Evolutionary conservation across 2,888 invertebrate species (phyloP).

Genomic region (Lordiphosa andalusiaca): DNA sequence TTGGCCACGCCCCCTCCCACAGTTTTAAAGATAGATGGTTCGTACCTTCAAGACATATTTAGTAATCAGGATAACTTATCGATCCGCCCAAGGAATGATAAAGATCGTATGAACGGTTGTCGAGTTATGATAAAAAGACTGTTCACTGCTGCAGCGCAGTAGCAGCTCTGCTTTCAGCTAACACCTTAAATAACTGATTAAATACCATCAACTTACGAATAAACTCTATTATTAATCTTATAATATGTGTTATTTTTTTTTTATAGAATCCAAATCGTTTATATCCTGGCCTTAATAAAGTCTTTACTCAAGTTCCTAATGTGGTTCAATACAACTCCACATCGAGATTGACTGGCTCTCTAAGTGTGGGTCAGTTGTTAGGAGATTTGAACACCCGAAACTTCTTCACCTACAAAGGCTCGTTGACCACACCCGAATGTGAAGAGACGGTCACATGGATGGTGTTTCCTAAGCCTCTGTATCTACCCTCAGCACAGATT

Average conservation of each 20-base stretch:
- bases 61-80: too few species aligned
- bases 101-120: too few species aligned
- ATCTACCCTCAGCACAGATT: constrained; percentile 73
- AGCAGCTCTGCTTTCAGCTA: too few species aligned
- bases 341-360: constrained; percentile 30
- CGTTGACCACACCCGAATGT: constrained; percentile 88
- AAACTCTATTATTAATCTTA: too few species aligned
- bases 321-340: constrained; percentile 50
- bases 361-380: constrained; percentile 68
- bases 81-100: too few species aligned
- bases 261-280: constrained; percentile 46
- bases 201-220: too few species aligned
- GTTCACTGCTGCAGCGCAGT: too few species aligned
- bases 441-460: constrained; percentile 87
- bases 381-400: constrained; percentile 65
- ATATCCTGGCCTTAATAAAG: constrained; percentile 59
- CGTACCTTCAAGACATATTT: too few species aligned
- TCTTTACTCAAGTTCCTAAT: constrained; percentile 50
- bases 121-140: too few species aligned
- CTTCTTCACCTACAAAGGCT: constrained; percentile 82
- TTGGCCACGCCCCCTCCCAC: too few species aligned
- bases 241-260: not conserved
- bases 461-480: constrained; percentile 82
- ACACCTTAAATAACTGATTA: too few species aligned
- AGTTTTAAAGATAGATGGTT: too few species aligned